Conservation (phyloP, 2,113 vertebrate species). For the Monarcha castaneiventris region DNA sequence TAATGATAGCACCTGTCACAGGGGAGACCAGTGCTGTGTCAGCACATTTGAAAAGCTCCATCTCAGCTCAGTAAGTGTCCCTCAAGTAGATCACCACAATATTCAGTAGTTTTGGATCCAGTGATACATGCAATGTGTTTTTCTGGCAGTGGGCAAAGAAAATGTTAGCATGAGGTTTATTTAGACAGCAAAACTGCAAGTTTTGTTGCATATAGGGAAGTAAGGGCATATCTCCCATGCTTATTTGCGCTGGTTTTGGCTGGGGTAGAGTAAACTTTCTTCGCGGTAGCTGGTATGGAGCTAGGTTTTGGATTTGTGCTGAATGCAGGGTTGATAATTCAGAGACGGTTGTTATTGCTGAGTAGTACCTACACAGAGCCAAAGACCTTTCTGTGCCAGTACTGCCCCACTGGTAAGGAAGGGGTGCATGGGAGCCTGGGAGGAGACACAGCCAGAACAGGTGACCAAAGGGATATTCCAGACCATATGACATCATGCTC, state of each 20-base stretch:
- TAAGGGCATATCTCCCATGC: fast-evolving
- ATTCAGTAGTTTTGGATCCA: neutral
- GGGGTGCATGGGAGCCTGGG: neutral
- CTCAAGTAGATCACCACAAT: neutral
- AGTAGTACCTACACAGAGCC: neutral
- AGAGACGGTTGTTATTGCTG: neutral
- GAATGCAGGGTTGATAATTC: neutral
- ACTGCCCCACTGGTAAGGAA: fast-evolving
- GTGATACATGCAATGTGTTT: neutral
- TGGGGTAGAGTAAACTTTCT: neutral
- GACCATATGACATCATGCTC: neutral
- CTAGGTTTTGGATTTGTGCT: neutral
- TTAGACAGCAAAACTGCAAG: neutral
- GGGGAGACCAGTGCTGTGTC: neutral
- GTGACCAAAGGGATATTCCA: neutral
- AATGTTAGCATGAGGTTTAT: neutral
- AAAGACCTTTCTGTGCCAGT: neutral
- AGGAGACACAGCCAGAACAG: neutral
- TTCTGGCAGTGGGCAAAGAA: neutral
- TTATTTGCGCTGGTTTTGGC: neutral
- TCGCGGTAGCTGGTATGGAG: neutral
- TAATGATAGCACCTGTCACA: neutral
- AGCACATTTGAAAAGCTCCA: neutral
- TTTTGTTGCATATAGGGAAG: neutral
- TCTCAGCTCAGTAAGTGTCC: neutral